A percentile compares a stretch with the other conserved stretches of the same genome.
These are phyloP conservation scores for Acromyrmex charruanus DNA, from an alignment of 1,140 invertebrate genomes.

Conservation along the genomic window DNA sequence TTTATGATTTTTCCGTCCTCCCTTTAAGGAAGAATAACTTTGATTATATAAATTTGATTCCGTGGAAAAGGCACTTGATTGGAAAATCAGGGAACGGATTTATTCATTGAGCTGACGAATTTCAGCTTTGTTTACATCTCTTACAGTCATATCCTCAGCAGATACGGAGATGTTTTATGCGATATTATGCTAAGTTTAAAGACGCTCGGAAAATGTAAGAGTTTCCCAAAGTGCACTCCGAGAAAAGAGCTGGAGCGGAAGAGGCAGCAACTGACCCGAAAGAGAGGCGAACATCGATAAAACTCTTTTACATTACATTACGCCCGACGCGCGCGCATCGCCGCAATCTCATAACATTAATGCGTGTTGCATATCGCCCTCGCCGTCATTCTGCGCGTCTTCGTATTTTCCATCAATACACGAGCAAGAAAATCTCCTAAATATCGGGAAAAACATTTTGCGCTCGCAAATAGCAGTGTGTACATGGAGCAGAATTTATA, in stretches of 20 bases:
- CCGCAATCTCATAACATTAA: conserved; percentile 74
- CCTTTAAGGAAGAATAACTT: neutral
- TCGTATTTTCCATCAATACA: conserved; percentile 49
- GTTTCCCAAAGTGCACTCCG: conserved; percentile 53
- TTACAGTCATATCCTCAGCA: conserved; percentile 4
- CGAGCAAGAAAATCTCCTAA: conserved; percentile 36
- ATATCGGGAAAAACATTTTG: conserved; percentile 55
- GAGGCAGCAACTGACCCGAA: conserved; percentile 65
- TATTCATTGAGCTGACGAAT: conserved; percentile 21
- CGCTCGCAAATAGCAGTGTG: conserved; percentile 14
- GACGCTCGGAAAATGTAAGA: conserved; percentile 43
- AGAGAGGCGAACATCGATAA: conserved; percentile 69
- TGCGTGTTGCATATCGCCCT: conserved; percentile 58
- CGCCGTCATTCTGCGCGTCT: conserved; percentile 36
- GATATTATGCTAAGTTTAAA: conserved; percentile 66
- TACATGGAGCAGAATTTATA: neutral
- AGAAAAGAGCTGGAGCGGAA: conserved; percentile 1
- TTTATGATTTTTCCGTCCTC: neutral
- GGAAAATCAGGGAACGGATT: neutral
- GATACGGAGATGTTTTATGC: conserved; percentile 54
- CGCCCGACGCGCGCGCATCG: conserved; percentile 62
- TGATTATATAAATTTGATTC: conserved; percentile 4
- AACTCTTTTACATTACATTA: conserved; percentile 75
- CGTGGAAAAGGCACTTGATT: conserved; percentile 9
- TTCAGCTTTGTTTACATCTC: conserved; percentile 27